A percentile compares a stretch with the other conserved stretches of the same genome.
phyloP scores from a whole-genome alignment of 2,888 invertebrate species.

The Leptogaster cylindrica region DNA sequence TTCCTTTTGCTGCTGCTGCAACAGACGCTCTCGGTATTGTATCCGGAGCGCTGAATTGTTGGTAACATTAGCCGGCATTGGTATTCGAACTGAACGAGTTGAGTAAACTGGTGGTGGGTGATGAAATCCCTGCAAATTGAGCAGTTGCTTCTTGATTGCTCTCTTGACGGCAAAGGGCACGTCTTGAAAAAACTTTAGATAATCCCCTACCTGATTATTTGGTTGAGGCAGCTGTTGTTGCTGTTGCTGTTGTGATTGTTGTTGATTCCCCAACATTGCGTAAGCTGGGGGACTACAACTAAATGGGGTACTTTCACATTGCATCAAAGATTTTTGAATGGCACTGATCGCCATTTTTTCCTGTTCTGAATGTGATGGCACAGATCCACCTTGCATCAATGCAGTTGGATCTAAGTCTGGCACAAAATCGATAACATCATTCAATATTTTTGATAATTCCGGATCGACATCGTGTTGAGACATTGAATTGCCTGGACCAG shows the following conservation, averaged over 20 bases:
- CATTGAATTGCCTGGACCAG: constrained; percentile 28
- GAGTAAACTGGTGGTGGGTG: constrained; percentile 60
- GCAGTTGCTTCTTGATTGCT: too few species aligned
- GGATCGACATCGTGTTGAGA: constrained; percentile 64
- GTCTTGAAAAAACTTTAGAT: neutral
- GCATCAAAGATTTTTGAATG: constrained; percentile 91
- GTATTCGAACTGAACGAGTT: constrained; percentile 55
- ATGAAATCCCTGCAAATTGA: constrained; percentile 55
- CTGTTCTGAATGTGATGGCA: constrained; percentile 53
- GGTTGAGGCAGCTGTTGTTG: constrained; percentile 51
- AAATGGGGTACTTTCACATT: constrained; percentile 70
- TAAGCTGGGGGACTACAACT: constrained; percentile 55
- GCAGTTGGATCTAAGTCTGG: constrained; percentile 63
- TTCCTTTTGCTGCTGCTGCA: constrained; percentile 69
- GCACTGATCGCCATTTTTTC: constrained; percentile 84
- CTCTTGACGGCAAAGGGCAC: too few species aligned
- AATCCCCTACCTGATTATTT: constrained; percentile 41
- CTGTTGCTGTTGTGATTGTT: constrained; percentile 53
- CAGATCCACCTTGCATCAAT: constrained; percentile 55
- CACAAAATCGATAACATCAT: constrained; percentile 83
- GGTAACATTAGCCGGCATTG: constrained; percentile 55
- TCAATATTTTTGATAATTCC: constrained; percentile 81
- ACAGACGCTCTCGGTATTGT: constrained; percentile 54
- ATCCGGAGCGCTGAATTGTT: constrained; percentile 54
- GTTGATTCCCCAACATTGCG: constrained; percentile 51